Base-by-base conservation (phyloP, 2,113 vertebrate species). In the Istiophorus platypterus region DNA sequence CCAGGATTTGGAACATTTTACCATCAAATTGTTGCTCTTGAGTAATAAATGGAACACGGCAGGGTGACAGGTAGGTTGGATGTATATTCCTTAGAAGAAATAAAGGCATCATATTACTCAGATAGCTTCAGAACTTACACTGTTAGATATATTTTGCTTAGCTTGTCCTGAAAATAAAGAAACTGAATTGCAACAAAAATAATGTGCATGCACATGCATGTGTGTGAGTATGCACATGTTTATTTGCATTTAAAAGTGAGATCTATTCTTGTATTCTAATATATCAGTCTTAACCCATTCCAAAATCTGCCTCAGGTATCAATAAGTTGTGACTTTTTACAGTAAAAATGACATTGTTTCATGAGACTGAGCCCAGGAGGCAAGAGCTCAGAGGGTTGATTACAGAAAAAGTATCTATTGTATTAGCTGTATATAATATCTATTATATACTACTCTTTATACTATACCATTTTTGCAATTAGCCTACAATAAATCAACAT, bases 21-120 rank as follows among this genome's bases (percentile, higher is more conserved):
- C 65, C 80, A 72, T 78, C n/a, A 78, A 86, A 80, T 80, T 77
- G 71, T 73, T 85, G 71, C 71, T 81, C 83, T 88, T 75, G n/a
- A 85, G 77, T 75, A 79, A 79, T 76, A 76, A 83, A 87, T 75
- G 64, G 57, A 80, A 79, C 57, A 64, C 84, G 78, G 84, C 81
- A 66, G 70, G 85, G 54, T 65, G 73, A 84, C 76, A 87, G 76
- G 81, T 84, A 80, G 69, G 76, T 57, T 69, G 76, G 49, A 81
- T 82, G 59, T 65, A 64, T 34, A 52, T 80, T 81, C 17, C 75
- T 81, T 34, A 74, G 76, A 70, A 67, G 78, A 87, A 80, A 24
- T 37, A 72, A 73, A 74, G 56, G 56, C 26, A 26, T 64, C 41
- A 29, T 49, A 81, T 74, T 78, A 74, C 37, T 76, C 26, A 57